Evolutionary conservation across 2,797 vertebrate species (phyloP), one percentile per base, ranked within the genome.

Genomic region (Melanotaenia boesemani): DNA sequence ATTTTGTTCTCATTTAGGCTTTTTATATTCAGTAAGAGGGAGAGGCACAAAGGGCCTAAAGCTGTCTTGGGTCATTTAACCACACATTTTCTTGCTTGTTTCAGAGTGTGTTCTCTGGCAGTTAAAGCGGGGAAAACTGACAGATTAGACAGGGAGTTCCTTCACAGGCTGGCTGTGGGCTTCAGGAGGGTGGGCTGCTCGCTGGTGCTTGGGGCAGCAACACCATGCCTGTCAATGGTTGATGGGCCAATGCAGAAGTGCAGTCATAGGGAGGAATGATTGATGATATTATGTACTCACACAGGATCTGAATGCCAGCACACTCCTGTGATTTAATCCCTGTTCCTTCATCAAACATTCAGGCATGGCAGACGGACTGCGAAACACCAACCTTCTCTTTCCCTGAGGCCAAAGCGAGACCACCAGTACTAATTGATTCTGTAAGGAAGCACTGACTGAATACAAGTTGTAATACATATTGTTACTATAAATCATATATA

Each of bases 281-380:
- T 93, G 93, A 94, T 94, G 93, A 93, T 89, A 91, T 92, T 93
- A 93, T 87, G 90, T 85, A 89, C 90, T 89, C 85, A 77, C 66
- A 55, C 69, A 80, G 76, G 90, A 91, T 89, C 89, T 86, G 91
- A 93, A 93, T 91, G 89, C 88, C 89, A 87, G 87, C 69, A 75
- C 89, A 85, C 77, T 89, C 79, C 81, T 80, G 89, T 89, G 90
- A 91, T 93, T 93, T 91, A 94, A 93, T 92, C 88, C 88, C 81
- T 28, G 67, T 83, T 82, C 84, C 76, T 85, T 90, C 92, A 88
- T 89, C 88, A 84, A 85, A 91, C 84, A 88, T 83, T 69, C 77
- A 78, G 76, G 63, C 71, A 15, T 12, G 70, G 80, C 85, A 88
- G 88, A 90, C 86, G 83, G 86, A 83, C 83, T 65, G 41, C 48